A percentile compares a stretch with the other conserved stretches of the same genome.
phyloP scores from a whole-genome alignment of 2,797 vertebrate species.

The Gallinago solitaria region DNA sequence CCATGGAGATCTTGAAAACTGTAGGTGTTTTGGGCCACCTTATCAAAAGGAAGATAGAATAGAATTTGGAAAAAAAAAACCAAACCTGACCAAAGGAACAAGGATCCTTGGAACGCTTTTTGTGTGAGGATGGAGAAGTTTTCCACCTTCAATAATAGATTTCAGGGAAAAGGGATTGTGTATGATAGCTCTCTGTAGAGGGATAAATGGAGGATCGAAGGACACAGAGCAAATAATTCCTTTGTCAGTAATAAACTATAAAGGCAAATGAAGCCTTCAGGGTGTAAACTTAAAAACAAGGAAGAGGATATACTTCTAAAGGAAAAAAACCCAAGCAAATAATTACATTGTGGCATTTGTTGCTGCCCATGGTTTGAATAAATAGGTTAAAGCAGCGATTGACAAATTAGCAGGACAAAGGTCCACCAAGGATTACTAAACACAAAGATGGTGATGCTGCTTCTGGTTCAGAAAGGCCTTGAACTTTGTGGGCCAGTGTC shows the following conservation, averaged over 20 bases:
- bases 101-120: not conserved
- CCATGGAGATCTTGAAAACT: not conserved
- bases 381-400: not conserved
- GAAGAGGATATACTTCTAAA: not conserved
- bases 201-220: not conserved
- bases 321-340: rapidly evolving
- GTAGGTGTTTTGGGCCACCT: not conserved
- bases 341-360: not conserved
- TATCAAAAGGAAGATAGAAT: not conserved
- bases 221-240: not conserved
- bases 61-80: not conserved
- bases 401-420: not conserved
- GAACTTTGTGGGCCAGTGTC: not conserved
- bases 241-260: not conserved
- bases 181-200: not conserved
- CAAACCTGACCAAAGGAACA: not conserved
- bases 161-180: not conserved
- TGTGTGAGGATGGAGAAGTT: not conserved
- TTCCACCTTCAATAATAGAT: not conserved
- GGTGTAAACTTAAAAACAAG: not conserved
- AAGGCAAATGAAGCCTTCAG: not conserved
- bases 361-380: not conserved
- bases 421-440: not conserved
- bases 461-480: not conserved
- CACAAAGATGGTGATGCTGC: not conserved